These are phyloP conservation scores for Bugulina stolonifera DNA, from an alignment of 2,888 invertebrate species.

Conservation along the genomic window DNA sequence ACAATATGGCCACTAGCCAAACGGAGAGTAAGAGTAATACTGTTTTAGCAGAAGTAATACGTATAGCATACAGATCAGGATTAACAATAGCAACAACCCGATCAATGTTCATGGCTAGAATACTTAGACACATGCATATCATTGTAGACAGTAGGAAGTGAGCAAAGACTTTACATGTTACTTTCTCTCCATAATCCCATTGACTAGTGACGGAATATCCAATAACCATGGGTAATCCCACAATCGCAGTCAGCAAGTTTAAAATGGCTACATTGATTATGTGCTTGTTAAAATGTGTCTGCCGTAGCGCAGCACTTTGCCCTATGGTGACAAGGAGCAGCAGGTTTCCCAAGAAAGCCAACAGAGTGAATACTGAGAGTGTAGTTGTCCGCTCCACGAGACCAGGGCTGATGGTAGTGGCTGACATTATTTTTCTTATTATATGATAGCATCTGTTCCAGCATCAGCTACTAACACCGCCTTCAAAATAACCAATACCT, in stretches of 20 bases:
- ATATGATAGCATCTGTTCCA: neutral
- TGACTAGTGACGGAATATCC: constrained; percentile 35
- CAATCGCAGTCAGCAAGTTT: constrained; percentile 39
- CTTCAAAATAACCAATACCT: too few relatives aligned
- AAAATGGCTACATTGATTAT: constrained; percentile 38
- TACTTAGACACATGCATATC: constrained; percentile 35
- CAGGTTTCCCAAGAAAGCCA: constrained; percentile 39
- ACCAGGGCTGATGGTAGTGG: neutral
- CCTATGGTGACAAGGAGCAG: constrained; percentile 38
- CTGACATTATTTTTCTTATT: neutral
- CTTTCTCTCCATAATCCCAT: constrained; percentile 36
- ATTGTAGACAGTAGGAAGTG: constrained; percentile 37
- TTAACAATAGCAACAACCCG: constrained; percentile 38
- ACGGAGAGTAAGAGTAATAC: constrained; percentile 35
- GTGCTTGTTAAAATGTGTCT: constrained; percentile 35
- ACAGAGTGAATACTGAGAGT: constrained; percentile 37
- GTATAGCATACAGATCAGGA: constrained; percentile 33
- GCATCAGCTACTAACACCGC: too few relatives aligned
- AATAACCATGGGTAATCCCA: constrained; percentile 42
- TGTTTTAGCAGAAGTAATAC: constrained; percentile 33
- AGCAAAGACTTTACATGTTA: constrained; percentile 38
- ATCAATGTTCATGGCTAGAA: constrained; percentile 38
- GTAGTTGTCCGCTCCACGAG: constrained; percentile 31
- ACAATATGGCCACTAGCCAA: constrained; percentile 40
- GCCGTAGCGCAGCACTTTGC: constrained; percentile 35